phyloP scores from a whole-genome alignment of 2,797 vertebrate genomes.

The Salmo trutta region DNA sequence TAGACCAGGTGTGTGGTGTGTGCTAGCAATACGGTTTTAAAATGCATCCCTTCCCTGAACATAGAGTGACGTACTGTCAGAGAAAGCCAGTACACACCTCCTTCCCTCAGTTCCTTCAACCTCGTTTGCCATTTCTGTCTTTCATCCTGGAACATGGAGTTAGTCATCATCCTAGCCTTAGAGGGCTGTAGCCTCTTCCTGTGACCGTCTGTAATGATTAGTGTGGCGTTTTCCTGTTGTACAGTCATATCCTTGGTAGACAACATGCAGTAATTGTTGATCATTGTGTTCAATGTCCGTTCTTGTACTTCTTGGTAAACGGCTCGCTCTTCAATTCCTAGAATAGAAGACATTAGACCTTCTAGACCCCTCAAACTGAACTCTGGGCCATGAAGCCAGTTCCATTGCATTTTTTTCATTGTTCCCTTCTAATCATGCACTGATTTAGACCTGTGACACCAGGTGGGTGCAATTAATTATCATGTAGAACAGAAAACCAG shows the following conservation, averaged over 20 bases:
- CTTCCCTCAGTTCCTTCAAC: not conserved
- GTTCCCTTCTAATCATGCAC: no score
- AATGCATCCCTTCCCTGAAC: no score
- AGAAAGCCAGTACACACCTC: not conserved
- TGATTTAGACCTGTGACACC: no score
- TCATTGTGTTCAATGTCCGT: not conserved
- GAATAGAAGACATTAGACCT: not conserved
- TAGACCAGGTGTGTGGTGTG: no score
- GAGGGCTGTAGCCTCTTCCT: not conserved
- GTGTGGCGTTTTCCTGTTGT: not conserved
- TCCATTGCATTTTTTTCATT: no score
- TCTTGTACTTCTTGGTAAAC: not conserved
- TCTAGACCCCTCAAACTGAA: not conserved
- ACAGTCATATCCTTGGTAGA: not conserved
- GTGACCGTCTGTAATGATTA: not conserved
- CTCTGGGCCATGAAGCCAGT: no score
- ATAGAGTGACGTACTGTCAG: no score
- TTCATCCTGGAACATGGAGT: no score
- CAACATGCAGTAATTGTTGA: not conserved
- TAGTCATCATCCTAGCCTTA: not conserved
- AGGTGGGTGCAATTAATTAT: no score
- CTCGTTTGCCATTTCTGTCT: not conserved
- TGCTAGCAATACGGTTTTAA: no score
- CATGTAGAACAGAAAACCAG: no score
- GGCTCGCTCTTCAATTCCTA: not conserved